phyloP scores from a whole-genome alignment of 2,888 invertebrate species.

The Melieria crassipennis region DNA sequence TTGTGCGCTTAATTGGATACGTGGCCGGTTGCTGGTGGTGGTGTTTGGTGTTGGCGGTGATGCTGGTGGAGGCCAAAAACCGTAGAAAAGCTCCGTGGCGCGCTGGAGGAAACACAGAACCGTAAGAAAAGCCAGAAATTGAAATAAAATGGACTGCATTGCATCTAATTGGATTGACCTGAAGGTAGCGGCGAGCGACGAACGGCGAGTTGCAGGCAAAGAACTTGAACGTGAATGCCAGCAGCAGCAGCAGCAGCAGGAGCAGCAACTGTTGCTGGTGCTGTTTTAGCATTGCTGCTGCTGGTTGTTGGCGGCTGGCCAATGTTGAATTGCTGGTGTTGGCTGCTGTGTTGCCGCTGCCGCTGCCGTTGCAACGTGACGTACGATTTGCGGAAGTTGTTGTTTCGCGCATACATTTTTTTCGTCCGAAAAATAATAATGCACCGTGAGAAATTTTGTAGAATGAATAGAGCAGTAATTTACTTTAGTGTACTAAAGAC shows the following conservation, averaged over 20 bases:
- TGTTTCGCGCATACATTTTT: not conserved
- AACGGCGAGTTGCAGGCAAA: not conserved
- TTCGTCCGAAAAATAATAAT: slow-evolving; percentile 14
- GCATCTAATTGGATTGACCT: slow-evolving; percentile 51
- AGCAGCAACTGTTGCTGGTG: not conserved
- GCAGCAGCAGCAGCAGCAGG: slow-evolving; percentile 21
- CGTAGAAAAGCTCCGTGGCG: not conserved
- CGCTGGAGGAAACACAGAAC: not conserved
- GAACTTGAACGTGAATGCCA: slow-evolving; percentile 2
- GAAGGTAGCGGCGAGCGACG: slow-evolving; percentile 32
- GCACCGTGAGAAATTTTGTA: slow-evolving; percentile 12
- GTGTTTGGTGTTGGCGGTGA: not conserved
- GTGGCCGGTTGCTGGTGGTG: not conserved
- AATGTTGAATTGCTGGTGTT: not conserved
- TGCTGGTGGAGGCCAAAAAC: not conserved
- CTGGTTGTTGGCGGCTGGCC: not conserved
- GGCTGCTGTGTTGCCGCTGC: not conserved
- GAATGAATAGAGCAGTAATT: too few relatives aligned
- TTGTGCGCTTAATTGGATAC: slow-evolving; percentile 57
- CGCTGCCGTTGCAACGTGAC: slow-evolving; percentile 24
- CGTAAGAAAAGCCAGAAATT: slow-evolving; percentile 16
- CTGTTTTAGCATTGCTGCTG: slow-evolving; percentile 3
- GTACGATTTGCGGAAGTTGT: slow-evolving; percentile 29
- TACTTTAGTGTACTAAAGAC: too few relatives aligned
- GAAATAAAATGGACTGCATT: slow-evolving; percentile 40